Percentiles rank a stretch among this genome's conserved stretches.
Evolutionary conservation across 2,797 vertebrate species (phyloP).

Genomic region (Tolypeutes matacus): DNA sequence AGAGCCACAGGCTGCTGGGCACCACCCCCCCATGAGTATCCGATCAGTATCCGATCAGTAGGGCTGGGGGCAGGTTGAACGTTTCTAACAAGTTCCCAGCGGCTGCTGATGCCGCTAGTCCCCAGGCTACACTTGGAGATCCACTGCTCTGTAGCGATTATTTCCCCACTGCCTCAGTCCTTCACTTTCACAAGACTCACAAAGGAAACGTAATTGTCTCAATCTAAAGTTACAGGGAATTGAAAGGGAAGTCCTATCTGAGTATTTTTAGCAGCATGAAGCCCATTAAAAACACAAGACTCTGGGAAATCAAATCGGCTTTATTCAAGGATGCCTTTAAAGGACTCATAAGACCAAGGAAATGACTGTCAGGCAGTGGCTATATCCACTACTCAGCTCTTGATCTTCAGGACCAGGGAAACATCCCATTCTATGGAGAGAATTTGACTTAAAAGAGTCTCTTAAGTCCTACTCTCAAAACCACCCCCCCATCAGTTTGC

Average conservation of each 20-base stretch:
- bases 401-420: neutral
- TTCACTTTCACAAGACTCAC: slow-evolving; percentile 62
- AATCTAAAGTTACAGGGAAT: slow-evolving; percentile 52
- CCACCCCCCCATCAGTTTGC: neutral
- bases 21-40: no score
- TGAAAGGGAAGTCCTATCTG: slow-evolving; percentile 67
- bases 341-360: slow-evolving; percentile 10
- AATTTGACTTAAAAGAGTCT: neutral
- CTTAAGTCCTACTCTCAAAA: neutral
- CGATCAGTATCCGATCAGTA: neutral
- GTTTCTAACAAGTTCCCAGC: neutral
- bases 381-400: neutral
- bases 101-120: neutral
- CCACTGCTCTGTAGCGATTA: slow-evolving; percentile 54
- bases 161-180: neutral
- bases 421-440: neutral
- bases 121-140: neutral
- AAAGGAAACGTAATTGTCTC: slow-evolving; percentile 73
- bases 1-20: neutral
- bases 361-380: neutral
- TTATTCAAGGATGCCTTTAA: slow-evolving; percentile 69
- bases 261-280: slow-evolving; percentile 65
- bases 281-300: slow-evolving; percentile 72
- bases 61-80: neutral
- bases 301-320: slow-evolving; percentile 54